These are phyloP conservation scores for Dasysyrphus tricinctus DNA, from an alignment of 2,888 invertebrate species.

Conservation along the genomic window DNA sequence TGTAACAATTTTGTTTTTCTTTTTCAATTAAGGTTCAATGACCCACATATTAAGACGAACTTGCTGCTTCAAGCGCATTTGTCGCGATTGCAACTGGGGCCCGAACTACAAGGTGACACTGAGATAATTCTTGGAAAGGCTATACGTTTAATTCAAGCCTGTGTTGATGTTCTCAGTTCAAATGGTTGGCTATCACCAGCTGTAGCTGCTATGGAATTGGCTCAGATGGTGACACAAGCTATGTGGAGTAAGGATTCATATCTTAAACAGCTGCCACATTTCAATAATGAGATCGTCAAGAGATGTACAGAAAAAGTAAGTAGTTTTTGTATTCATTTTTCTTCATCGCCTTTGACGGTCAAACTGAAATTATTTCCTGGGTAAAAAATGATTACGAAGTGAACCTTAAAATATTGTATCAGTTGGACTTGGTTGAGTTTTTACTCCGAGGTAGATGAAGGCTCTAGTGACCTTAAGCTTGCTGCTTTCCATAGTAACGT, in stretches of 20 bases:
- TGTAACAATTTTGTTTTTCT: not conserved
- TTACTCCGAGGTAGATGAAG: no score
- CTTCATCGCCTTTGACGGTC: no score
- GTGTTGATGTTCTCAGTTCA: slow-evolving; percentile 97
- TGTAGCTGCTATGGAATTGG: slow-evolving; percentile 99
- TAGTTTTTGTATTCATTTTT: no score
- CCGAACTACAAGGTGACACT: slow-evolving; percentile 98
- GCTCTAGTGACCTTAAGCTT: no score
- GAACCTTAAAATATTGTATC: no score
- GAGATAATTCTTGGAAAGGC: slow-evolving; percentile 93
- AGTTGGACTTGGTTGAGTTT: no score
- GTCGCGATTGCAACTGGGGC: slow-evolving; percentile 96
- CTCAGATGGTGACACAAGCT: slow-evolving; percentile 99
- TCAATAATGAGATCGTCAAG: slow-evolving; percentile 93
- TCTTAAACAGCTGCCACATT: slow-evolving; percentile 98
- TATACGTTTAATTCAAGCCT: slow-evolving; percentile 95
- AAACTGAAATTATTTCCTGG: no score
- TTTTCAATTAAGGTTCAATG: slow-evolving; percentile 89
- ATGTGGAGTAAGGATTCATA: slow-evolving; percentile 99
- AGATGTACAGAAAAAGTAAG: slow-evolving; percentile 92
- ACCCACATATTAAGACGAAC: slow-evolving; percentile 98
- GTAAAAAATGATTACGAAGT: no score
- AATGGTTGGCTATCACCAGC: slow-evolving; percentile 99
- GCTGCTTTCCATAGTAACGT: no score
- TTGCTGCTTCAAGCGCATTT: slow-evolving; percentile 97